phyloP scores from a whole-genome alignment of 2,113 vertebrate genomes.

The Myodes glareolus region DNA sequence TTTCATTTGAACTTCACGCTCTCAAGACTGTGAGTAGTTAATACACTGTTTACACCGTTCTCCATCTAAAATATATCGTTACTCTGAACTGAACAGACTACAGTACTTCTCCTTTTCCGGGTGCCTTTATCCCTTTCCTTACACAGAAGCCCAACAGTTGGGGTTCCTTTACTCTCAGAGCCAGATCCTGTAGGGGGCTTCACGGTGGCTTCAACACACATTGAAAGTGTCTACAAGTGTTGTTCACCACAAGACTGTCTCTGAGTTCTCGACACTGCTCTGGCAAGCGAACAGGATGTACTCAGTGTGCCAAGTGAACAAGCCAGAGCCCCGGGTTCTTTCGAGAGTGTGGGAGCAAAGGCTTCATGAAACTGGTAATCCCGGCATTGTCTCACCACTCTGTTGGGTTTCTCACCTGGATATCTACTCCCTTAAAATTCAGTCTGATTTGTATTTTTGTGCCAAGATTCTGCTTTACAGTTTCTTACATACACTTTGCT shows the following conservation, averaged over 20 bases:
- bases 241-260: background rate
- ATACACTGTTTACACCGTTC: background rate
- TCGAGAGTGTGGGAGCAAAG: rapidly evolving
- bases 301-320: background rate
- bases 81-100: background rate
- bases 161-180: too few relatives aligned
- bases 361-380: background rate
- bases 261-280: background rate
- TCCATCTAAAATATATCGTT: background rate
- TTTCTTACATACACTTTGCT: background rate
- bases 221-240: background rate
- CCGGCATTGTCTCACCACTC: background rate
- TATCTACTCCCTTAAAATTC: background rate
- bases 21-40: background rate
- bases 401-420: background rate
- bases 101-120: background rate
- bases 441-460: background rate
- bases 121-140: background rate
- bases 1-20: background rate
- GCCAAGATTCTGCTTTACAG: background rate
- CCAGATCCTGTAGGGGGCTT: background rate
- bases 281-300: background rate
- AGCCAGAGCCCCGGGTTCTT: background rate
- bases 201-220: background rate
- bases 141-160: background rate